Base-by-base conservation (phyloP, 1,140 invertebrate genomes). In the Orchesella cincta region DNA sequence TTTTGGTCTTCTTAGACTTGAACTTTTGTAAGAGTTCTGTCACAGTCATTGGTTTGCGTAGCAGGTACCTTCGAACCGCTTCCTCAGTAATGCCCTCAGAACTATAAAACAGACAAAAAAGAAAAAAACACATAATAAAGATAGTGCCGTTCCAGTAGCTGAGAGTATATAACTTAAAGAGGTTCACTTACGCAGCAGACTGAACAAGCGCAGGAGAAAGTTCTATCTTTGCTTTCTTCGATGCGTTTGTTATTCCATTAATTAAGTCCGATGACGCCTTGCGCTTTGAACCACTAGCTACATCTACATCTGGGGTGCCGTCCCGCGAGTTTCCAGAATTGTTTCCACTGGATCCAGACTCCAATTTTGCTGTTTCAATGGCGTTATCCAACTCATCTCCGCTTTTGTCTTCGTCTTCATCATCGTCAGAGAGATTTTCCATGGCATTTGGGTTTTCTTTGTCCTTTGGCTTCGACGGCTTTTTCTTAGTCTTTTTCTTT, bases 11-110 rank as follows among this genome's bases (percentile, higher is more conserved):
- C 84, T 97, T 97, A 28, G 93, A 93, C 85, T 96, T 97, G 86
- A 98, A 97, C 86, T 98, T 98, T 57, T 96, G 93, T 5, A 98
- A 85, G 20, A 98, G 85, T 84, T 98, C 96, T 0, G 94, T 97
- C 0, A 96, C 93, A 0, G 96, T 98, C 92, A 98, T 97, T 1
- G 96, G 96, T 84, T 98, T 98, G 0, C 97, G 89, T 83, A 93
- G 93, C 23, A 99, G 87, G 85, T 98, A 99, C 23, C 96, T 89
- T 26, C 95, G 88, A 3, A 99, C 95, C 0, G 94, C 92, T 82
- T 98, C 96, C 86, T 98, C 96, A 1, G 93, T 95, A 23, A 97
- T 94, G 28, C 94, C 94, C 82, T 93, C 94, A 83, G 93, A 91
- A 83, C 92, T 94, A 82, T 33, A 86, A 67, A 76, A 75, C 28